Base-by-base conservation (phyloP, 2,113 vertebrate genomes). In the Ophthalmolycus amberensis region DNA sequence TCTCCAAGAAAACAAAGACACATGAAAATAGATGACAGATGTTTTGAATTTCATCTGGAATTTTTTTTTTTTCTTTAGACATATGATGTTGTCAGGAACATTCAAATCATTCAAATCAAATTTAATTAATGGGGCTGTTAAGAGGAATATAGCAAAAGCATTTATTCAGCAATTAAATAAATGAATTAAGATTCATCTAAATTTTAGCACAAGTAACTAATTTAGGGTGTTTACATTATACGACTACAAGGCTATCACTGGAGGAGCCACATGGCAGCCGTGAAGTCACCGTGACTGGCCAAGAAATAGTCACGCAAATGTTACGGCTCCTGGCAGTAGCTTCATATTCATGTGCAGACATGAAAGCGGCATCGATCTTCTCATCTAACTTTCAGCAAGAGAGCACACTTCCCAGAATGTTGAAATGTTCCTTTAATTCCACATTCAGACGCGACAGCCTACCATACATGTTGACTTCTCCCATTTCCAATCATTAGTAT, bases 1-100 rank as follows among this genome's bases (percentile, higher is more conserved):
- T 58, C 59, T 70, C 42, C 40, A 18, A 62, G n/a, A 22, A 73
- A 80, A 54, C 65, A 87, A 77, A 84, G 9, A 60, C 22, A 59
- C 5, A 1, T 46, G 12, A 10, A 63, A 73, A 48, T 1, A 46
- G n/a, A 70, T 38, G 65, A 40, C 60, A 71, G 75, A 70, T 44
- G 38, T 58, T 78, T 82, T 42, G 38, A 9, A 16, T 54, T 62
- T 12, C 42, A 62, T 79, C 34, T 46, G 32, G 56, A 25, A 64
- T 52, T 11, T 0, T 25, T 15, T 32, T 32, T 71, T 75, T 20
- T 34, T 44, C 14, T 22, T 18, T 22, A 44, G 18, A 11, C 9
- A 12, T 77, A 27, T 32, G 62, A 44, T 34, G 62, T 60, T 64
- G 29, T 29, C n/a, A 34, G 25, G 25, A 25, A 25, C 1, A 25